phyloP scores from a whole-genome alignment of 2,888 invertebrate genomes.

The Busseola fusca region DNA sequence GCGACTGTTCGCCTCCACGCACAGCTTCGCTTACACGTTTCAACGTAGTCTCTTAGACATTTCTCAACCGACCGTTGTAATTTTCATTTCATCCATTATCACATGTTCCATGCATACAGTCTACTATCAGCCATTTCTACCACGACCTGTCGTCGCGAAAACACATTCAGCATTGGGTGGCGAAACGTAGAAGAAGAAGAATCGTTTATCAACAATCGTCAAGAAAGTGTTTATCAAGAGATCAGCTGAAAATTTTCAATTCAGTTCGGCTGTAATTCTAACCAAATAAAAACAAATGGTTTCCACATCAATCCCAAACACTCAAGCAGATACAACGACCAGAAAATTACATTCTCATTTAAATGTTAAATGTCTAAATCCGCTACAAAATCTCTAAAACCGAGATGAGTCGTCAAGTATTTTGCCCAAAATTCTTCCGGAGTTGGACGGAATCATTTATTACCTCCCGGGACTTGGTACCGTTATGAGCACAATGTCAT shows the following conservation, averaged over 20 bases:
- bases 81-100: too few relatives aligned
- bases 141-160: too few relatives aligned
- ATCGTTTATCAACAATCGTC: too few relatives aligned
- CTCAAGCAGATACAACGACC: background rate
- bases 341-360: slow-evolving; percentile 6
- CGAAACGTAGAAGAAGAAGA: too few relatives aligned
- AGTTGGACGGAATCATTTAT: slow-evolving; percentile 35
- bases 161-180: too few relatives aligned
- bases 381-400: slow-evolving; percentile 20
- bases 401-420: slow-evolving; percentile 38
- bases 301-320: background rate
- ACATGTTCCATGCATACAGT: too few relatives aligned
- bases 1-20: too few relatives aligned
- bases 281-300: background rate
- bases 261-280: background rate
- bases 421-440: slow-evolving; percentile 36
- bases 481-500: slow-evolving; percentile 42
- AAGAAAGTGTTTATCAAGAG: background rate
- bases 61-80: too few relatives aligned
- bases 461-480: background rate
- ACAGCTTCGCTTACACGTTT: too few relatives aligned
- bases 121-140: too few relatives aligned
- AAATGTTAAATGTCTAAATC: slow-evolving; percentile 25
- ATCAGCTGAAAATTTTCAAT: background rate
- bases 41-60: too few relatives aligned